Conservation (phyloP, 2,888 invertebrate genomes). For the Margaritifera margaritifera region DNA sequence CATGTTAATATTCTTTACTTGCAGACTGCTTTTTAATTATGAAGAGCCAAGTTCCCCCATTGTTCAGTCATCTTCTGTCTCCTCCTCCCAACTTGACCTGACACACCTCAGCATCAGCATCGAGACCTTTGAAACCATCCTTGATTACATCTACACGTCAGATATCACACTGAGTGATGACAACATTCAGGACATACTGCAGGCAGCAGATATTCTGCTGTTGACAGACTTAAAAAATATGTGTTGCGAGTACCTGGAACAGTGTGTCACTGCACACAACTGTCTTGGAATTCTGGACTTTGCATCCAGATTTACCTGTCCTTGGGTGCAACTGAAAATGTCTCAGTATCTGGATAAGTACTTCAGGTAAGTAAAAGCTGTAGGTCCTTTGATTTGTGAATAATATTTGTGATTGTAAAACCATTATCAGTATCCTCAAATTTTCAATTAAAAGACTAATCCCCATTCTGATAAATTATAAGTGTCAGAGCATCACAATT, state of each 20-base stretch:
- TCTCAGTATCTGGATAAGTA: slow-evolving; percentile 71
- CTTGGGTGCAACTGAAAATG: slow-evolving; percentile 54
- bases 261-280: slow-evolving; percentile 75
- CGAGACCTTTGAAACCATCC: slow-evolving; percentile 51
- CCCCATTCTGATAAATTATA: too few relatives aligned
- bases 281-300: slow-evolving; percentile 92
- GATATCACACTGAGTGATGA: slow-evolving; percentile 53
- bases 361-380: slow-evolving; percentile 64
- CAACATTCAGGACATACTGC: slow-evolving; percentile 61
- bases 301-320: slow-evolving; percentile 78
- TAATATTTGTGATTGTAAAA: too few relatives aligned
- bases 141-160: slow-evolving; percentile 65
- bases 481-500: too few relatives aligned
- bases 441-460: too few relatives aligned
- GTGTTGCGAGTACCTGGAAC: slow-evolving; percentile 64
- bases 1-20: slow-evolving; percentile 4
- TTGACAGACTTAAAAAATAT: slow-evolving; percentile 57
- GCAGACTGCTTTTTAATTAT: slow-evolving; percentile 36
- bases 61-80: too few relatives aligned
- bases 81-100: slow-evolving; percentile 15
- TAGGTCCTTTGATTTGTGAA: too few relatives aligned
- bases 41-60: slow-evolving; percentile 10
- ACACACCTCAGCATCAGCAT: slow-evolving; percentile 40
- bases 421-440: too few relatives aligned
- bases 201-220: slow-evolving; percentile 63